phyloP scores from a whole-genome alignment of 2,113 vertebrate species.

The Anseranas semipalmata region DNA sequence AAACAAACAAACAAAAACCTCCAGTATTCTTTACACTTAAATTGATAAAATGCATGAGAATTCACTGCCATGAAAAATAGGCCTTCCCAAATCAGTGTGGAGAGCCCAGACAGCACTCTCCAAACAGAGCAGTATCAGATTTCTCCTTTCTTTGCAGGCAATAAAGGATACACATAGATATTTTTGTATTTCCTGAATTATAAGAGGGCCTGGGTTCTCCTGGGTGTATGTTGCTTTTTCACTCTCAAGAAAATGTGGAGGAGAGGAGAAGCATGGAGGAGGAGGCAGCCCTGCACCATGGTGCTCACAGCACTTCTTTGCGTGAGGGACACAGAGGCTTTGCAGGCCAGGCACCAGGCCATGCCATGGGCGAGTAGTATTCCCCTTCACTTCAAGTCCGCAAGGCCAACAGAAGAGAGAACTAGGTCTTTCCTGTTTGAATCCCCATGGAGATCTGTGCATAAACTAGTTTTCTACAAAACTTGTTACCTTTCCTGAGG shows the following conservation, averaged over 20 bases:
- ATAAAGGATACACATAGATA: neutral
- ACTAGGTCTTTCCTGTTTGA: neutral
- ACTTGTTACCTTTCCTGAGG: neutral
- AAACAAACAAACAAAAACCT: neutral
- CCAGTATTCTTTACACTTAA: neutral
- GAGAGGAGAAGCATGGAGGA: neutral
- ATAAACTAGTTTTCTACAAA: neutral
- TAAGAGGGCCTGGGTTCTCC: neutral
- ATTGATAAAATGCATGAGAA: neutral
- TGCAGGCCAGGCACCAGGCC: neutral
- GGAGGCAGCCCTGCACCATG: neutral
- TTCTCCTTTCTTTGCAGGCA: neutral
- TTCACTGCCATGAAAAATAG: neutral
- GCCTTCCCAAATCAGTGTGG: neutral
- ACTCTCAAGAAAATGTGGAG: neutral
- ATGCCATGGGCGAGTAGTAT: neutral
- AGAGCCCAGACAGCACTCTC: neutral
- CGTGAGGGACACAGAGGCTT: neutral
- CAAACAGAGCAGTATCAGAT: neutral
- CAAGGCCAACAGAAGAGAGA: neutral
- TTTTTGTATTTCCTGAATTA: neutral
- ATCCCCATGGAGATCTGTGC: neutral
- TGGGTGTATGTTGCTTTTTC: neutral
- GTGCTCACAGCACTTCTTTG: neutral
- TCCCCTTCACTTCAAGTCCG: neutral